These are phyloP conservation scores for Caenorhabditis imperialis DNA, from an alignment of 2,888 invertebrate species.

Conservation along the genomic window DNA sequence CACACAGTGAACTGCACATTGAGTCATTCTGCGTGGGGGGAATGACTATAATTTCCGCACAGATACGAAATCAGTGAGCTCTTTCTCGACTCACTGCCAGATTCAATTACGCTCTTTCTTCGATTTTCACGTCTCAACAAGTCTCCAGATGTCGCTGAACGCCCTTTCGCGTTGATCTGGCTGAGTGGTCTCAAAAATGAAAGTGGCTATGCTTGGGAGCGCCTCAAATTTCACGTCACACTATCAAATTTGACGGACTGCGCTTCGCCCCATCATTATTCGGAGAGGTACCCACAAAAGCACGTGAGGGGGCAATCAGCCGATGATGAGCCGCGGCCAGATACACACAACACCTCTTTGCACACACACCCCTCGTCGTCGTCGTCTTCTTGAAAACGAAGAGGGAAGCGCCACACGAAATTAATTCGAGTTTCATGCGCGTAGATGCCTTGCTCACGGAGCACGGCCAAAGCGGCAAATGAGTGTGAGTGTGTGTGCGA, in stretches of 20 bases:
- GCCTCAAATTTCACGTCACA: slow-evolving; percentile 36
- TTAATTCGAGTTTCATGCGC: slow-evolving; percentile 53
- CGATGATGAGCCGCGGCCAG: slow-evolving; percentile 36
- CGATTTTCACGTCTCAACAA: not conserved
- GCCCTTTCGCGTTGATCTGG: slow-evolving; percentile 24
- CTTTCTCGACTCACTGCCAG: not conserved
- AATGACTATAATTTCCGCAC: slow-evolving; percentile 18
- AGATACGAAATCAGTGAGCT: slow-evolving; percentile 17
- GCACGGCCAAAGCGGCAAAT: slow-evolving; percentile 2
- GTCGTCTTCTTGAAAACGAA: not conserved
- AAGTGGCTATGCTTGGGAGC: not conserved
- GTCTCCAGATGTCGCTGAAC: not conserved
- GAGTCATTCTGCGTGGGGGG: not conserved
- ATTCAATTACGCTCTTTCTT: slow-evolving; percentile 12
- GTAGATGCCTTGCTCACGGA: slow-evolving; percentile 13
- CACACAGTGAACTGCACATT: not conserved
- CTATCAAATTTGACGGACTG: slow-evolving; percentile 29
- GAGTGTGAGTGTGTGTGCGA: slow-evolving; percentile 12
- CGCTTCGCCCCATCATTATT: too few relatives aligned
- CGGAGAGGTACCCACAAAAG: not conserved
- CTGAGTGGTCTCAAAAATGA: slow-evolving; percentile 22
- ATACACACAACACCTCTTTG: slow-evolving; percentile 27
- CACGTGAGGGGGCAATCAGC: slow-evolving; percentile 40
- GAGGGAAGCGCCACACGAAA: not conserved
- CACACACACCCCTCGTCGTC: not conserved